phyloP scores from a whole-genome alignment of 1,140 invertebrate species.

The Tribolium castaneum region DNA sequence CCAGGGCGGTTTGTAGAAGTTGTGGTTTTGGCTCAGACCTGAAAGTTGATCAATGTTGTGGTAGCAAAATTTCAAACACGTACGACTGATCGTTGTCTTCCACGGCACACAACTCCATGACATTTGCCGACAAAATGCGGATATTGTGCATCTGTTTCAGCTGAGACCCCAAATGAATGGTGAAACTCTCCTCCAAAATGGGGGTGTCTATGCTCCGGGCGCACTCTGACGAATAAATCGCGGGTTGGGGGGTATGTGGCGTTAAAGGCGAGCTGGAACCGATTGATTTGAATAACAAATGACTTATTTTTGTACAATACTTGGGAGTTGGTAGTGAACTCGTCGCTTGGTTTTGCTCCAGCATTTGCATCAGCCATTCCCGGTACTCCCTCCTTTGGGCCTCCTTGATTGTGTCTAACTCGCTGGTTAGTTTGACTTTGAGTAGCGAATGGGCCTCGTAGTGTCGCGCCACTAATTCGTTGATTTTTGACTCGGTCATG shows the following conservation, averaged over 20 bases:
- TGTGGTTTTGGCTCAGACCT: constrained; percentile 76
- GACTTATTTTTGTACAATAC: constrained; percentile 53
- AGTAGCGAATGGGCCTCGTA: constrained; percentile 82
- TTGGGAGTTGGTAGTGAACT: constrained; percentile 67
- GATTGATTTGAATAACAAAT: constrained; percentile 15
- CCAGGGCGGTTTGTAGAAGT: constrained; percentile 91
- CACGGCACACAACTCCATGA: constrained; percentile 85
- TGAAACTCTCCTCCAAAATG: constrained; percentile 93
- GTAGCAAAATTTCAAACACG: constrained; percentile 38
- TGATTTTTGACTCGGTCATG: constrained; percentile 81
- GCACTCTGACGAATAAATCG: constrained; percentile 1
- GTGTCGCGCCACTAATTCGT: constrained; percentile 79
- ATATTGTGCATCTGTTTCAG: constrained; percentile 99
- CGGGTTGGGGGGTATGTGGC: constrained; percentile 52
- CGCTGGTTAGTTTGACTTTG: constrained; percentile 77
- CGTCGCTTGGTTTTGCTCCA: constrained; percentile 74
- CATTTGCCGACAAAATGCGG: constrained; percentile 86
- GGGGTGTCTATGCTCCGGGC: constrained; percentile 57
- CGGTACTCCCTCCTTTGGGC: constrained; percentile 84
- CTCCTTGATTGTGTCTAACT: constrained; percentile 79
- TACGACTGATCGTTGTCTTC: constrained; percentile 69
- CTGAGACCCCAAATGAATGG: constrained; percentile 96
- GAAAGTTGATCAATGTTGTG: constrained; percentile 43
- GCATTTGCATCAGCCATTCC: constrained; percentile 82
- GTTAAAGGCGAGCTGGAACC: constrained; percentile 56